Conservation (phyloP, 2,113 vertebrate genomes). For the Nymphicus hollandicus region DNA sequence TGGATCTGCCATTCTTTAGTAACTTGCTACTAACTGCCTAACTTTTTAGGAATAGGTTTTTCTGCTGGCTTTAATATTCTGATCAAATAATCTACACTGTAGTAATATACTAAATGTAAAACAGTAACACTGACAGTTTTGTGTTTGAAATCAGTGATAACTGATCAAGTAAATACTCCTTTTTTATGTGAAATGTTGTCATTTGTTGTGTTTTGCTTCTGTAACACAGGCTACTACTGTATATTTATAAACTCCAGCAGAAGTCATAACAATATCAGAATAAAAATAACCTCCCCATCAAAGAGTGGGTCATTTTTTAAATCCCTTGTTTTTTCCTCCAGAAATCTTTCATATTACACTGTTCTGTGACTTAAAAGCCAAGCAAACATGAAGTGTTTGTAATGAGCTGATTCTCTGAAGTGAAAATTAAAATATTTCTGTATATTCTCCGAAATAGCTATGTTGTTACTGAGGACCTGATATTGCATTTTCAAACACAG, state of each 20-base stretch:
- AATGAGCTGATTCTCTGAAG: background rate
- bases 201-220: background rate
- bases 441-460: background rate
- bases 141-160: background rate
- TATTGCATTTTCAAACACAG: background rate
- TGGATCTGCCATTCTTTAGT: background rate
- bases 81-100: background rate
- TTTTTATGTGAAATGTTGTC: background rate
- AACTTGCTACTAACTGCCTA: background rate
- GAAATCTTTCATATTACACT: background rate
- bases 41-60: background rate
- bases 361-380: background rate
- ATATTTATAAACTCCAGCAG: background rate
- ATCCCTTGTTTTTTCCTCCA: background rate
- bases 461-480: background rate
- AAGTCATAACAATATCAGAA: background rate
- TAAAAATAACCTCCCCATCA: background rate
- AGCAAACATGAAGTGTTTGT: background rate
- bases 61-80: background rate
- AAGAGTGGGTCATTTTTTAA: background rate
- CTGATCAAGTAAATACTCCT: background rate
- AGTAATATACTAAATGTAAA: background rate
- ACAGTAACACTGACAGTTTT: background rate
- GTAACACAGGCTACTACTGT: background rate
- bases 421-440: background rate